Conservation (phyloP, 2,888 invertebrate species). For the Eristalis intricaria region DNA sequence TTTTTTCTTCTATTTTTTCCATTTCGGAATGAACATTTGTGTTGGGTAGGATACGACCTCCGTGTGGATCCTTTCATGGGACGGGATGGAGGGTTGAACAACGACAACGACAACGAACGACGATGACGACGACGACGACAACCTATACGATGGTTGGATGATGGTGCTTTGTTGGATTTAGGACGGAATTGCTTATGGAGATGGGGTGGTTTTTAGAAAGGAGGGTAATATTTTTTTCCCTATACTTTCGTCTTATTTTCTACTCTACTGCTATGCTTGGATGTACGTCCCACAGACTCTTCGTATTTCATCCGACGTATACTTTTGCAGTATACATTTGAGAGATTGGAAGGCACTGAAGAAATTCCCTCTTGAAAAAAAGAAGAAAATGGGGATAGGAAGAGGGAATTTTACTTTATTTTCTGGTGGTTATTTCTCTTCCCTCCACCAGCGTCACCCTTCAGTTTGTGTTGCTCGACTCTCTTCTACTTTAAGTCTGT, state of each 20-base stretch:
- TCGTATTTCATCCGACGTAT: constrained; percentile 43
- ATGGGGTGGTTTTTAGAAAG: constrained; percentile 59
- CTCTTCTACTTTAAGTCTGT: constrained; percentile 54
- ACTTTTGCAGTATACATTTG: constrained; percentile 51
- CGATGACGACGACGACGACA: constrained; percentile 37
- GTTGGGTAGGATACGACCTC: constrained; percentile 67
- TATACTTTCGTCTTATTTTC: constrained; percentile 52
- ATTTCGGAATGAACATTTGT: constrained; percentile 69
- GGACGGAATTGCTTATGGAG: constrained; percentile 69
- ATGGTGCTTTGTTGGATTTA: constrained; percentile 71
- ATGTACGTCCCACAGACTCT: constrained; percentile 24
- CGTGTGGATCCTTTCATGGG: constrained; percentile 67
- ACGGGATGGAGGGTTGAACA: constrained; percentile 66
- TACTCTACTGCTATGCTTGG: constrained; percentile 39
- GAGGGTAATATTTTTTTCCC: constrained; percentile 19
- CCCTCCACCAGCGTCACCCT: constrained; percentile 29
- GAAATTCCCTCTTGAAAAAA: constrained; percentile 47
- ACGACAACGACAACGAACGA: constrained; percentile 16
- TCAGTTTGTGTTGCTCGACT: constrained; percentile 26
- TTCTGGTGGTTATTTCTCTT: constrained; percentile 56
- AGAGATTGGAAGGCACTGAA: constrained; percentile 54
- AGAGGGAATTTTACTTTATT: constrained; percentile 67
- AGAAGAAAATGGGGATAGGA: constrained; percentile 56
- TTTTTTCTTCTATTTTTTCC: constrained; percentile 43
- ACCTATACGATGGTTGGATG: constrained; percentile 53